Percentiles rank a stretch among this genome's conserved stretches.
These are phyloP conservation scores for Zygothrica quintamaculata DNA, from an alignment of 2,888 invertebrate species.

Conservation along the genomic window DNA sequence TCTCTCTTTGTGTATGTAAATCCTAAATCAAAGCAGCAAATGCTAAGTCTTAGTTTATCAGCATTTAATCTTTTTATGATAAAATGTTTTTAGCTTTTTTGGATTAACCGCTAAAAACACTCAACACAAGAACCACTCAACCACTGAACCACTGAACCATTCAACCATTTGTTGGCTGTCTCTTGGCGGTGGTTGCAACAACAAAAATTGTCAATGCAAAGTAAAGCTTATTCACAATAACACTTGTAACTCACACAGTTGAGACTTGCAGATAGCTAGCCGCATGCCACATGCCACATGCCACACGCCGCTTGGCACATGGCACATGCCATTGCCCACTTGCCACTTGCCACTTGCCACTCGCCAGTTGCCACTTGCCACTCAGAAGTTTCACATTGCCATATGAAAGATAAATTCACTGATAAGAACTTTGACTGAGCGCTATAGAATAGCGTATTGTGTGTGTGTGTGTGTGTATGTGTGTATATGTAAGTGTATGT, in stretches of 20 bases:
- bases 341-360: conserved; percentile 24
- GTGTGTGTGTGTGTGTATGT: conserved; percentile 24
- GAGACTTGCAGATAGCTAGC: too few species aligned
- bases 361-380: conserved; percentile 24
- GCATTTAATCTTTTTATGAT: conserved; percentile 79
- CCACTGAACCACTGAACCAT: conserved; percentile 13
- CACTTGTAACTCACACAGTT: background rate
- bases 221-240: conserved; percentile 41
- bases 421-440: conserved; percentile 71
- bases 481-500: background rate
- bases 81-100: conserved; percentile 63
- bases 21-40: conserved; percentile 65
- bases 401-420: conserved; percentile 77
- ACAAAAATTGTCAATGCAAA: conserved; percentile 68
- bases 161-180: conserved; percentile 11
- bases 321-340: conserved; percentile 10
- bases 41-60: conserved; percentile 58
- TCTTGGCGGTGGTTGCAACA: conserved; percentile 66
- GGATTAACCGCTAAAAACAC: background rate
- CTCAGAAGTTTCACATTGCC: conserved; percentile 65
- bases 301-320: conserved; percentile 6
- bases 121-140: background rate
- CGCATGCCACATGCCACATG: conserved; percentile 11
- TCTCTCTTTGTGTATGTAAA: too few species aligned
- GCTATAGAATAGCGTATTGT: conserved; percentile 70